These are phyloP conservation scores for Megaleporinus macrocephalus DNA, from an alignment of 2,113 vertebrate species.

Conservation along the genomic window DNA sequence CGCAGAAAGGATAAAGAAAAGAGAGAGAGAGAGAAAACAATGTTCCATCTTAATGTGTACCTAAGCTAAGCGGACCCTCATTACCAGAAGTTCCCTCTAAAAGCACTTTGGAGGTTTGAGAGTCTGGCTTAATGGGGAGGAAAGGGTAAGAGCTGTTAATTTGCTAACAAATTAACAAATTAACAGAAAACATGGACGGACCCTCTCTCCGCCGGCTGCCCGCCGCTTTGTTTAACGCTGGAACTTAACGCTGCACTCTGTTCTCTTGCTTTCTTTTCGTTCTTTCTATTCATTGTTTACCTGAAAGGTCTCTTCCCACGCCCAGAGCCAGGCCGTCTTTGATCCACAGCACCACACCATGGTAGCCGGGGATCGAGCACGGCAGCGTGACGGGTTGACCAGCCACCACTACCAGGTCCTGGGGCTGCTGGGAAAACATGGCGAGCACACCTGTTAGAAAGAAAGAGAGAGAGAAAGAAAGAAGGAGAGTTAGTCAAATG, in stretches of 20 bases:
- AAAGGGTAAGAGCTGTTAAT: constrained; percentile 32
- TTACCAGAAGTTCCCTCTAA: constrained; percentile 41
- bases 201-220: not conserved
- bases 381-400: constrained; percentile 92
- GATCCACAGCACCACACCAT: constrained; percentile 95
- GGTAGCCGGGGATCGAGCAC: constrained; percentile 92
- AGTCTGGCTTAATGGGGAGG: constrained; percentile 20
- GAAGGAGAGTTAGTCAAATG: constrained; percentile 13
- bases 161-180: constrained; percentile 38
- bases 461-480: not conserved
- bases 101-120: constrained; percentile 38
- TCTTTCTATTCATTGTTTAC: constrained; percentile 71
- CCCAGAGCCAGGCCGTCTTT: constrained; percentile 95
- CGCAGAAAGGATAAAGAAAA: not conserved
- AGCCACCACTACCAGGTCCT: constrained; percentile 94
- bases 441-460: constrained; percentile 80
- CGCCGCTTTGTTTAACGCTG: not conserved
- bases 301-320: constrained; percentile 92
- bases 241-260: not conserved
- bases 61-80: constrained; percentile 38
- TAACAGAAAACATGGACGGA: not conserved
- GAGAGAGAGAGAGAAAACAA: not conserved
- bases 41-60: constrained; percentile 34
- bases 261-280: not conserved
- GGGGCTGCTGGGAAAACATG: constrained; percentile 94